Base-by-base conservation (phyloP, 2,113 vertebrate genomes). In the Paralichthys olivaceus region DNA sequence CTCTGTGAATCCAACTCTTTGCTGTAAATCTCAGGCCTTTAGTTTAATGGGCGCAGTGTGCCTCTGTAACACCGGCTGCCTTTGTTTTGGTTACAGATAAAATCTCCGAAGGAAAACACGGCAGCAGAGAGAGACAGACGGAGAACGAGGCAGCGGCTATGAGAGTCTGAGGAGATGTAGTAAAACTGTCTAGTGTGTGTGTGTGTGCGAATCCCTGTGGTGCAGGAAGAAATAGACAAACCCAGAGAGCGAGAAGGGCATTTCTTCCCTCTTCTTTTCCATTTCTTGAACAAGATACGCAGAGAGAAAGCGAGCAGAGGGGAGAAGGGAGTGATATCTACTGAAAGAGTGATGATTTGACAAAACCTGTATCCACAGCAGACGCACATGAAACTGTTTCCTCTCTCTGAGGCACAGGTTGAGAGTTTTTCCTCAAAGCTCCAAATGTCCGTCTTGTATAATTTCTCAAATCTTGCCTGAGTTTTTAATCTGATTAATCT, bases 11-110 rank as follows among this genome's bases (percentile, higher is more conserved):
- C 45, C 58, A 26, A 25, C 25, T 25, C 65, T 65, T 43, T 60
- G 73, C 79, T 73, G 66, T 75, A 87, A 85, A 83, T 77, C 74
- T 81, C 15, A 14, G 73, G 59, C 49, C 34, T 66, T 72, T 37
- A 13, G 9, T 85, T 87, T 85, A 87, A 85, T 73, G 70, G 86
- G 72, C 54, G 7, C 83, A 72, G 53, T 32, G 81, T 79, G 83
- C 65, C 85, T 84, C 77, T 72, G 69, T 74, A 80, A 85, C 66
- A 78, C 62, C 55, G 71, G 14, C 87, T 70, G 82, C 77, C 72
- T 92, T 90, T 93, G 91, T 91, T 90, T 91, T 90, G 85, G 85
- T 90, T 85, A 87, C 86, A 91, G 90, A 92, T 91, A 87, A 85
- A 89, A 92, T 88, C 86, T 51, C 17, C 40, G 61, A 80, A 79